phyloP scores from a whole-genome alignment of 1,140 invertebrate species.

The Tyrophagus putrescentiae region DNA sequence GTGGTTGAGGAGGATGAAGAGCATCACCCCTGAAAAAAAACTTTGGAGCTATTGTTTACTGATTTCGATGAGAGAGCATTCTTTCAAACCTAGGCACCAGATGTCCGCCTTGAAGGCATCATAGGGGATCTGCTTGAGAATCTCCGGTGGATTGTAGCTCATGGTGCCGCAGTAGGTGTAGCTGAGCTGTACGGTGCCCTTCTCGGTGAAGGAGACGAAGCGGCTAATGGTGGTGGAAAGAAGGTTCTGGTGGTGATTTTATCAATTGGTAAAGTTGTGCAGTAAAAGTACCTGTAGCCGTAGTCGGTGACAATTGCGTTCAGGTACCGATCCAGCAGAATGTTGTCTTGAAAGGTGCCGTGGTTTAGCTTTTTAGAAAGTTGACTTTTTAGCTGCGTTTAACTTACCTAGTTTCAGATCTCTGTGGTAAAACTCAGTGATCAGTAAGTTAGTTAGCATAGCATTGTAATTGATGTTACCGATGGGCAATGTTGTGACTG shows the following conservation, averaged over 20 bases:
- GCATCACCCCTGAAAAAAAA: too few species aligned
- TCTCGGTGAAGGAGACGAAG: neutral
- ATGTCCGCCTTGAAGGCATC: slow-evolving; percentile 26
- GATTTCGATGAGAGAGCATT: too few species aligned
- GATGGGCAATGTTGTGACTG: slow-evolving; percentile 17
- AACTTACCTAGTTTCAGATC: slow-evolving; percentile 21
- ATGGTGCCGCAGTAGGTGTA: slow-evolving; percentile 18
- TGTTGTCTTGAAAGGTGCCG: too few species aligned
- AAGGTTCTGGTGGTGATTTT: too few species aligned
- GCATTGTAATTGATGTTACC: slow-evolving; percentile 21
- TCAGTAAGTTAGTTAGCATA: slow-evolving; percentile 8
- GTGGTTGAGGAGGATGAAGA: slow-evolving; percentile 10
- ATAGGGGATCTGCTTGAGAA: slow-evolving; percentile 14
- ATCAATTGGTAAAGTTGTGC: too few species aligned
- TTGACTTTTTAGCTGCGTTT: too few species aligned
- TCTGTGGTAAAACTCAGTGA: slow-evolving; percentile 7
- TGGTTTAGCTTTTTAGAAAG: too few species aligned
- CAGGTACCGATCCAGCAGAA: slow-evolving; percentile 14
- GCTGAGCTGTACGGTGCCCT: slow-evolving; percentile 11
- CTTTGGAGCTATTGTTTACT: too few species aligned
- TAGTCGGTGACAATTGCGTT: slow-evolving; percentile 22
- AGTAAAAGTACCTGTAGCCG: too few species aligned
- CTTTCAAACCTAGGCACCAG: slow-evolving; percentile 29
- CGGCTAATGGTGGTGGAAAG: too few species aligned
- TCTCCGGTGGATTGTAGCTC: slow-evolving; percentile 22